Evolutionary conservation across 1,140 invertebrate genomes (phyloP), one percentile per base, ranked within the genome.

Genomic region (Neotoxoptera formosana): DNA sequence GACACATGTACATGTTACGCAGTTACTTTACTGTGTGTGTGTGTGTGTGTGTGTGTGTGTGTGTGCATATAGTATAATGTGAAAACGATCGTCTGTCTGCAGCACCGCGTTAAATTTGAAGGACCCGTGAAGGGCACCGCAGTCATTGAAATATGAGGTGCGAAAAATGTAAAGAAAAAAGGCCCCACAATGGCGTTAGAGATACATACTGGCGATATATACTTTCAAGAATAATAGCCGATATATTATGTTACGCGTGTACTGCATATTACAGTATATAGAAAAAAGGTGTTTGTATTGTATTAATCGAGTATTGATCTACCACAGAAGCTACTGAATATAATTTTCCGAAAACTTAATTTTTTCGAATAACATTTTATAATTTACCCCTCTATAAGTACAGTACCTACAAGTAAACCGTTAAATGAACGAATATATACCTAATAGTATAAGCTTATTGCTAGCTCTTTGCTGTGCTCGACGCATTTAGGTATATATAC

Each of bases 11-110:
- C 48, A 36, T 34, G 60, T 76, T 76, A 30, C n/a, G n/a, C 60
- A 76, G 60, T 76, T 76, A 76, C n/a, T n/a, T 53, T 53, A 2
- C 1, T 45, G 9, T 53, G 9, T 53, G 8, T 48, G 7, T 51
- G 23, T 81, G n/a, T 9, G n/a, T 48, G 2, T 45, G n/a, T 51
- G 21, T 51, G 7, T 51, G 23, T 81, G n/a, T 2, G n/a, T 41
- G 81, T 87, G 20, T 48, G 17, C 36, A 7, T 87, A 21, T 88
- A 89, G 14, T 53, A 41, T 53, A 53, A 89, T 87, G 86, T 56
- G 48, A 53, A 88, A 88, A 88, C n/a, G 30, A 88, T 88, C 86
- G n/a, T 88, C n/a, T 34, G 14, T 86, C n/a, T 34, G 48, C 48
- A 34, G 48, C 7, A 25, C 47, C n/a, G 47, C n/a, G 87, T 51